Evolutionary conservation across 2,113 vertebrate genomes (phyloP).

Genomic region (Tyto alba): DNA sequence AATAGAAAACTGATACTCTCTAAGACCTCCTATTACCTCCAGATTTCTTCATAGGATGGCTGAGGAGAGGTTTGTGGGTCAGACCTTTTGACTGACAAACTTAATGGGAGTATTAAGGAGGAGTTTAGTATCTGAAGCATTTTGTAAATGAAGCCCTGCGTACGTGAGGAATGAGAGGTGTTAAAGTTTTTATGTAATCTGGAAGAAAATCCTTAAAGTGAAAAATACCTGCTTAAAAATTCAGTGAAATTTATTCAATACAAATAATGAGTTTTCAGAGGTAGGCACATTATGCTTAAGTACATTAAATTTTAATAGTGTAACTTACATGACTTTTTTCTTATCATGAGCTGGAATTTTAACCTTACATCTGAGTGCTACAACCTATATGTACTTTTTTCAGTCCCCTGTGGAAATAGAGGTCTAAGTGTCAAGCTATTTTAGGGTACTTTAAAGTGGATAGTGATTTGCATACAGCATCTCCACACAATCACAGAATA

Average conservation of each 20-base stretch:
- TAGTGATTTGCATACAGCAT: not conserved
- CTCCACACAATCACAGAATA: not conserved
- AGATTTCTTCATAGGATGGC: not conserved
- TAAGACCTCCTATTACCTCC: not conserved
- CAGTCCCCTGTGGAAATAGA: not conserved
- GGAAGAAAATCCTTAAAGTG: not conserved
- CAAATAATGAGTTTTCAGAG: not conserved
- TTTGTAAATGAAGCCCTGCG: not conserved
- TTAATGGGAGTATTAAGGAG: not conserved
- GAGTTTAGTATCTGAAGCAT: not conserved
- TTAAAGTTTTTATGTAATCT: not conserved
- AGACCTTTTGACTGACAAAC: not conserved
- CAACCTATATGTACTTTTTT: not conserved
- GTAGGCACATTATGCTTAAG: not conserved
- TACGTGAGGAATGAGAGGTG: rapidly evolving
- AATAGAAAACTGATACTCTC: not conserved
- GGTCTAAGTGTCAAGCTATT: not conserved
- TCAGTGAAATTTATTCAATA: not conserved
- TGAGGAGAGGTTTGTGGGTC: not conserved
- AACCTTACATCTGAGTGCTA: not conserved
- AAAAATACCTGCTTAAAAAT: not conserved
- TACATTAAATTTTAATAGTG: not conserved
- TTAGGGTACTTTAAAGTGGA: conserved; percentile 1
- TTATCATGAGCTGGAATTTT: not conserved
- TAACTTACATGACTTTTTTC: not conserved